These are phyloP conservation scores for Malurus cyaneus DNA, from an alignment of 2,113 vertebrate genomes.

Conservation along the genomic window DNA sequence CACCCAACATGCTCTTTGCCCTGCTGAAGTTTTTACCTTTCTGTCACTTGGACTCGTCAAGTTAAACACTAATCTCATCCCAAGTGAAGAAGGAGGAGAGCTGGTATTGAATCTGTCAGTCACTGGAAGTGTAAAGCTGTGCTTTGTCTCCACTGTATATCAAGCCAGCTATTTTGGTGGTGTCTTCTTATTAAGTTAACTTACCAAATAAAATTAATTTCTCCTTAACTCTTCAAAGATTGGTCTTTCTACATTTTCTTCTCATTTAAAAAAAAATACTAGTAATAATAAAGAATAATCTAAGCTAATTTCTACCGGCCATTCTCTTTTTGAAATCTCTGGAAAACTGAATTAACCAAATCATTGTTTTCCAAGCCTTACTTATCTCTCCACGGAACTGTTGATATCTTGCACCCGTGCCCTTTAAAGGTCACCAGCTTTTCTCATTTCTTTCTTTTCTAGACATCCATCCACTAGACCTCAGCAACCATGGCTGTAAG, in stretches of 20 bases:
- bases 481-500: neutral
- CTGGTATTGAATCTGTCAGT: neutral
- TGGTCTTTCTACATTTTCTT: neutral
- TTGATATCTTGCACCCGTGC: neutral
- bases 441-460: neutral
- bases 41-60: neutral
- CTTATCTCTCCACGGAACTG: neutral
- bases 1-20: neutral
- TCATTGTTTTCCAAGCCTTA: neutral
- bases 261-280: neutral
- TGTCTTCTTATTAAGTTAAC: neutral
- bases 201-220: neutral
- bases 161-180: neutral
- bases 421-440: neutral
- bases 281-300: neutral
- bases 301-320: neutral
- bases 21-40: neutral
- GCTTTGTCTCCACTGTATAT: neutral
- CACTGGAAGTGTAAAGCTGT: neutral
- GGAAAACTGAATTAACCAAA: neutral
- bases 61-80: neutral
- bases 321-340: neutral
- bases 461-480: neutral
- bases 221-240: neutral
- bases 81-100: neutral